Evolutionary conservation across 2,888 invertebrate species (phyloP).

Genomic region (Brachypalpus laphriformis): DNA sequence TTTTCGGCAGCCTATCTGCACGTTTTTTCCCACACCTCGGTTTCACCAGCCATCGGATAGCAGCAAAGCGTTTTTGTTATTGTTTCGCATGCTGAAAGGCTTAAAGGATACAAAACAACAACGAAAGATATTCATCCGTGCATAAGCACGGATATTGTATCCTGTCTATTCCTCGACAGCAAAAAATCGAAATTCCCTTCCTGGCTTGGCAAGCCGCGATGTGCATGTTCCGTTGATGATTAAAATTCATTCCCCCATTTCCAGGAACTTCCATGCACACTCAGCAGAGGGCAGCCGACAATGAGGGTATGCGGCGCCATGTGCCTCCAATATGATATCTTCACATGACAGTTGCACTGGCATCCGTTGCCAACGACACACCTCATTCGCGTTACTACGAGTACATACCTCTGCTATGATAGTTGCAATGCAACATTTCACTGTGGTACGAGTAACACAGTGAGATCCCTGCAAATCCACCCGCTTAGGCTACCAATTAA

Average conservation of each 20-base stretch:
- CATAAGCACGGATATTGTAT: conserved; percentile 53
- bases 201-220: conserved; percentile 21
- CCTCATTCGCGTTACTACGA: not conserved
- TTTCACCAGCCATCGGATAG: conserved; percentile 27
- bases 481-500: conserved; percentile 64
- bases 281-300: not conserved
- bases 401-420: not conserved
- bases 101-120: conserved; percentile 11
- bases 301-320: not conserved
- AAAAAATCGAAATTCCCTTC: conserved; percentile 11
- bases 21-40: conserved; percentile 25
- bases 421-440: not conserved
- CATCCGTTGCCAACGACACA: not conserved
- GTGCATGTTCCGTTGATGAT: conserved; percentile 37
- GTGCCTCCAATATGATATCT: conserved; percentile 12
- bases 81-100: conserved; percentile 31
- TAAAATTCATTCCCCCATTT: conserved; percentile 33
- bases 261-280: not conserved
- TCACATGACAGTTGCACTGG: conserved; percentile 36
- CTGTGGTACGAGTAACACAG: not conserved
- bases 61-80: conserved; percentile 39
- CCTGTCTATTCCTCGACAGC: conserved; percentile 30
- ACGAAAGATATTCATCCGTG: conserved; percentile 22
- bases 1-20: not conserved
- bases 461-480: conserved; percentile 22